Conservation (phyloP, 64 coral and sea anemone species). For the Porites australiensis region DNA sequence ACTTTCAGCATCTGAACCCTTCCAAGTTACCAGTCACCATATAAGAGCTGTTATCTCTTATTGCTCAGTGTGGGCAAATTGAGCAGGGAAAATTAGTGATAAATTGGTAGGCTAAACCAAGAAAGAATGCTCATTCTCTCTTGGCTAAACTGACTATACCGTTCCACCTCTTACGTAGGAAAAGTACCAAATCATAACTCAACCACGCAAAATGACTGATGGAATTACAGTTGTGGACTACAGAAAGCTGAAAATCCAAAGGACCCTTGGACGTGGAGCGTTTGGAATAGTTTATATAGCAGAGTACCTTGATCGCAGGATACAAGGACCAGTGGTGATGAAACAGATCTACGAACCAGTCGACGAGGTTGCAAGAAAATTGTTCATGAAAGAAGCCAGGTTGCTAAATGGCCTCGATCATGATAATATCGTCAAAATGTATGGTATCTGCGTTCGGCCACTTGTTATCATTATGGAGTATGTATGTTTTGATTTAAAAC, state of each 20-base stretch:
- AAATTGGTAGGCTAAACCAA: too few species aligned
- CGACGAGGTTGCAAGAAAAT: not conserved
- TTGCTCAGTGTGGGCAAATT: too few species aligned
- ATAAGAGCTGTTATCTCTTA: too few species aligned
- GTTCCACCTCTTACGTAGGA: not conserved
- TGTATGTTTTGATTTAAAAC: slow-evolving; percentile 73
- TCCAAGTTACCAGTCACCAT: too few species aligned
- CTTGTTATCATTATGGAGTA: slow-evolving; percentile 21
- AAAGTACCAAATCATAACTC: not conserved
- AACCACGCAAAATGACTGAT: not conserved
- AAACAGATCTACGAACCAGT: not conserved
- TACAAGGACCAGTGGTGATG: slow-evolving; percentile 6
- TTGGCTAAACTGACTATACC: not conserved
- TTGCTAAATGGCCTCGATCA: slow-evolving; percentile 18
- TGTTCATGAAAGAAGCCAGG: slow-evolving; percentile 47
- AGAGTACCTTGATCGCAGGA: not conserved
- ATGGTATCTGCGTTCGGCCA: slow-evolving; percentile 22
- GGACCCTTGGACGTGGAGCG: slow-evolving; percentile 9
- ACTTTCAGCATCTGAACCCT: too few species aligned
- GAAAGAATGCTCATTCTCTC: too few species aligned
- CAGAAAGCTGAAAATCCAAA: slow-evolving; percentile 6
- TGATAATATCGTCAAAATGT: slow-evolving; percentile 20
- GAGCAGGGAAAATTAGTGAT: too few species aligned
- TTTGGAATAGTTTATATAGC: slow-evolving; percentile 42
- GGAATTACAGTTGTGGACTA: not conserved